Base-by-base conservation (phyloP, 2,888 invertebrate species). In the Petrolisthes cinctipes region DNA sequence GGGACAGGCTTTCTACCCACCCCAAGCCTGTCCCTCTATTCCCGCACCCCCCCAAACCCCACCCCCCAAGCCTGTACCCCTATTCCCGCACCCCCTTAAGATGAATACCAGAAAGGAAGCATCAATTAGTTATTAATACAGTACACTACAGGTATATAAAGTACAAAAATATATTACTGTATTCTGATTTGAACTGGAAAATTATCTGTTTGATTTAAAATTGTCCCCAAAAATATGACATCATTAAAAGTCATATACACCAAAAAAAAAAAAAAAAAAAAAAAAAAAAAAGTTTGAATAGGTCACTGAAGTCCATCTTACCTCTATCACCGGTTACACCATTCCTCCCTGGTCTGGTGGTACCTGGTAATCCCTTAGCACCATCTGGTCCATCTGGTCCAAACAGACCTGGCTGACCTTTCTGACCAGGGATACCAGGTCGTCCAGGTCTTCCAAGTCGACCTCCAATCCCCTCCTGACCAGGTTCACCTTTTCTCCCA, bases 381-480 rank as follows among this genome's bases (percentile, higher is more conserved):
- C 92, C 92, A 83, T 80, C 75, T 51, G 90, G 90, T n/a, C 92
- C 92, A 76, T 92, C 91, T 81, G 83, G 82, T 20, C 92, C 92
- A 71, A 90, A 85, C 23, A 88, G 86, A 57, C 92, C 92, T 83
- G 91, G 89, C 71, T 81, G 91, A 89, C 89, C 92, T 91, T 91
- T 91, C 90, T 89, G 91, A 80, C 92, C 90, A 54, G 51, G 20
- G 17, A 78, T 17, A 9, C 91, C 91, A 71, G 91, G 86, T 14
- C 23, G 88, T 20, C 93, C 93, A 4, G 92, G 91, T 3, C 91
- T 89, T 51, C 93, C 93, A 57, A 88, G 88, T 4, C 86, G 71
- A 53, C 92, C 91, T 85, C 88, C 90, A 90, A 80, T 90, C 17
- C 93, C 93, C 83, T 91, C 88, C 23, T 66, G 61, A 71, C 93